Evolutionary conservation across 2,113 vertebrate genomes (phyloP).

Genomic region (Ceyx melanurus): DNA sequence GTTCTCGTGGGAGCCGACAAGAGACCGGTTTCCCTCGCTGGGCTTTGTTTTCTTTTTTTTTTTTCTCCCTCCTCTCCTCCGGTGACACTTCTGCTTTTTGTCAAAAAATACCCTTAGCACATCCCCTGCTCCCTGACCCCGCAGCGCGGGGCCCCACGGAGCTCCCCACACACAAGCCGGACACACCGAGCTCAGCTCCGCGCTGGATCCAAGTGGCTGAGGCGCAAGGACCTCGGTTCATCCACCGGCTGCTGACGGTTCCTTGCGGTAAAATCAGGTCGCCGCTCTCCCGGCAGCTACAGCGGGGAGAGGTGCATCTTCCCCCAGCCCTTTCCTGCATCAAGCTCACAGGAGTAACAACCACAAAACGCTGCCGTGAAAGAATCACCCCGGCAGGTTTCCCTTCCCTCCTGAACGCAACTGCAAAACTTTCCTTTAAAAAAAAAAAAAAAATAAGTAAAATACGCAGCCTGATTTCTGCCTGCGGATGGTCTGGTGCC

Average conservation of each 20-base stretch:
- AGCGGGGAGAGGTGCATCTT: not conserved
- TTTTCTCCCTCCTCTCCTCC: not conserved
- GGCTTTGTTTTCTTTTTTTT: constrained; percentile 24
- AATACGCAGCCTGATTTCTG: not conserved
- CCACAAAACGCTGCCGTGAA: not conserved
- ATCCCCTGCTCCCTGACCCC: not conserved
- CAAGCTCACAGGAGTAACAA: not conserved
- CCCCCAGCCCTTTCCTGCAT: not conserved
- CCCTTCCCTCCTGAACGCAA: not conserved
- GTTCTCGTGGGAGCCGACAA: constrained; percentile 51
- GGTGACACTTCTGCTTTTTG: constrained; percentile 63
- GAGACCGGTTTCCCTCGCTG: constrained; percentile 13
- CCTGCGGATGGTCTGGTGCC: not conserved
- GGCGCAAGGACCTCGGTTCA: not conserved
- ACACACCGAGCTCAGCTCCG: not conserved
- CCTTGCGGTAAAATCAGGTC: not conserved
- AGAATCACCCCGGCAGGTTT: not conserved
- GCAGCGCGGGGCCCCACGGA: not conserved
- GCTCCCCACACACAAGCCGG: not conserved
- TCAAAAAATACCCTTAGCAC: constrained; percentile 9
- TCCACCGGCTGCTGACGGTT: constrained; percentile 5
- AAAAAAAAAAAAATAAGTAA: not conserved
- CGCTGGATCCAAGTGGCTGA: not conserved
- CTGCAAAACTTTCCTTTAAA: constrained; percentile 33
- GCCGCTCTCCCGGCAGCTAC: not conserved